Evolutionary conservation across 2,888 invertebrate species (phyloP).

Genomic region (Heteromyza rotundicornis): DNA sequence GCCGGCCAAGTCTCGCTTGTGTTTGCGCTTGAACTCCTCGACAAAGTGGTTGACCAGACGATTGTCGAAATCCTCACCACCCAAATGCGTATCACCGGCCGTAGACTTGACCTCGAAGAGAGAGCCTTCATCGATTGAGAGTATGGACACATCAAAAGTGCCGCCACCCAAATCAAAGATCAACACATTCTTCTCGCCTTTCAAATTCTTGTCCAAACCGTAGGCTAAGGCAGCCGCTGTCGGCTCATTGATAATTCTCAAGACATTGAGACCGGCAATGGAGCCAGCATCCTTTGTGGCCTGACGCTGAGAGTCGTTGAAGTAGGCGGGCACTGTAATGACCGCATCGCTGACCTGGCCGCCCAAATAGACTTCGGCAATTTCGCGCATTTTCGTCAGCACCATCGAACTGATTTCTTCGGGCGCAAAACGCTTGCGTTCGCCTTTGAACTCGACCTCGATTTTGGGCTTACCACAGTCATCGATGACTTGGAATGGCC

Average conservation of each 20-base stretch:
- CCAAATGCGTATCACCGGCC: constrained; percentile 81
- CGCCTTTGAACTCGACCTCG: constrained; percentile 75
- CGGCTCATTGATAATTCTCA: constrained; percentile 90
- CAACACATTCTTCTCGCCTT: constrained; percentile 76
- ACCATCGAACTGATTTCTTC: constrained; percentile 89
- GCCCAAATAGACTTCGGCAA: constrained; percentile 79
- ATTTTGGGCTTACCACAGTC: constrained; percentile 78
- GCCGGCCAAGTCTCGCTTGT: constrained; percentile 70
- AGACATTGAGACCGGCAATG: constrained; percentile 84
- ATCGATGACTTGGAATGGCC: constrained; percentile 76
- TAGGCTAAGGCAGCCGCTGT: constrained; percentile 88
- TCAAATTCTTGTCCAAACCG: constrained; percentile 77
- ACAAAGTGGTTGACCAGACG: constrained; percentile 79
- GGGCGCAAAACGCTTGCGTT: constrained; percentile 77
- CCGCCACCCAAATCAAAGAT: constrained; percentile 85
- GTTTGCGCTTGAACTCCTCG: constrained; percentile 79
- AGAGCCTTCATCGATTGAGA: constrained; percentile 86
- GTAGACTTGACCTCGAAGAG: constrained; percentile 82
- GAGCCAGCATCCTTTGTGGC: constrained; percentile 90
- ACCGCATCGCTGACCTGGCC: constrained; percentile 76
- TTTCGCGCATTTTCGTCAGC: constrained; percentile 82
- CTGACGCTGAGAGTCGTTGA: constrained; percentile 82
- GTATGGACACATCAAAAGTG: constrained; percentile 90
- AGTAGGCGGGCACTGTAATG: constrained; percentile 84
- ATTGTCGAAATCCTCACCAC: constrained; percentile 82